Evolutionary conservation across 2,888 invertebrate species (phyloP), one percentile per base, ranked within the genome.

Genomic region (Tuta absoluta): DNA sequence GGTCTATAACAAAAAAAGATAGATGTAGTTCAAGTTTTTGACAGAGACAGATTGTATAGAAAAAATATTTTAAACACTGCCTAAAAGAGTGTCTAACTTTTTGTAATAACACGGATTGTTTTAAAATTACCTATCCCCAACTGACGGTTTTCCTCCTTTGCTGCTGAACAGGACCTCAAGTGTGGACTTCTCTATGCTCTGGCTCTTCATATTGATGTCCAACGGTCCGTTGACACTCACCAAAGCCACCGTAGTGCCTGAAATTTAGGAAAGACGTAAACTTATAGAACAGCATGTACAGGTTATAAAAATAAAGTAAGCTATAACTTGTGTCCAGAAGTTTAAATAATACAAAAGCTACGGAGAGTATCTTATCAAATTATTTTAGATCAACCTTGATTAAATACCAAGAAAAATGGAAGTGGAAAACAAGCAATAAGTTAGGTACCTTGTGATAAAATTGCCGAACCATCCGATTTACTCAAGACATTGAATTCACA

Each of bases 141-240:
- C 85, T 5, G 84, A 81, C 10, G 96, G 95, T 70, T 95, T 91
- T 2, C 98, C 97, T 63, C 94, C 92, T 84, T 96, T 96, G 3
- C 96, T 94, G 67, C 94, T 93, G 78, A 94, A 98, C 56, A 94
- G 87, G 24, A 96, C 95, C 82, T 98, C 97, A 8, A 98, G 86
- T n/a, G 92, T 93, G 0, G 96, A 95, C 82, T 94, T 95, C 69
- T 97, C 96, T 63, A 96, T 94, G 71, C 94, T 93, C 74, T 96
- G 93, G 82, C 95, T 96, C 69, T 94, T 94, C 70, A 93, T 87
- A 84, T 95, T 96, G 0, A 95, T 94, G 83, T 98, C 98, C 12
- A 95, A 88, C 0, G 98, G 98, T 0, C 98, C 98, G 85, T 96
- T 95, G 41, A 97, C 93, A 68, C 96, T 95, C 1, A 95, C 95